Percentiles rank a stretch among this genome's conserved stretches.
These are phyloP conservation scores for Brachionus koreanus DNA, from an alignment of 1,140 invertebrate genomes.

Conservation along the genomic window DNA sequence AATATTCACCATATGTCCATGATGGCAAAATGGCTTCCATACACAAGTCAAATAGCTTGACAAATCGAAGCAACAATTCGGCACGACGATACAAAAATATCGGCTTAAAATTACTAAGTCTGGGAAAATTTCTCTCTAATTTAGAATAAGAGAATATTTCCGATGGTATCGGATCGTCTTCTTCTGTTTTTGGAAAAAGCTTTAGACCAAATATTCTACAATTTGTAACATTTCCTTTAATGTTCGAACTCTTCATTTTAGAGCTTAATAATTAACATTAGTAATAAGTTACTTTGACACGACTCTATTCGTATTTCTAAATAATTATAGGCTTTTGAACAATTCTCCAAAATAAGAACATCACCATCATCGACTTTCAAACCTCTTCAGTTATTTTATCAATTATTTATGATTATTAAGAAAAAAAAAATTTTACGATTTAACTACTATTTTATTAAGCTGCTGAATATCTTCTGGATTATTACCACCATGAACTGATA, in stretches of 20 bases:
- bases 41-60: constrained; percentile 36
- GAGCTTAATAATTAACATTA: background rate
- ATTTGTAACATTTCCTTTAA: background rate
- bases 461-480: constrained; percentile 51
- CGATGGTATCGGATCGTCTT: constrained; percentile 2
- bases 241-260: background rate
- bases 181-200: background rate
- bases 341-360: constrained; percentile 51
- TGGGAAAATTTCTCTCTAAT: constrained; percentile 6
- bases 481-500: constrained; percentile 51
- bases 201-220: constrained; percentile 19
- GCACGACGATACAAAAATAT: constrained; percentile 21
- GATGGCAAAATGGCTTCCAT: constrained; percentile 29
- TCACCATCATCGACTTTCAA: constrained; percentile 45
- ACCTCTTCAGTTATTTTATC: background rate
- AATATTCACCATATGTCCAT: constrained; percentile 41
- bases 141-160: constrained; percentile 9
- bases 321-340: constrained; percentile 50
- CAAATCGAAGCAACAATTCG: constrained; percentile 1
- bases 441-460: constrained; percentile 50
- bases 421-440: constrained; percentile 49
- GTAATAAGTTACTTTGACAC: constrained; percentile 9
- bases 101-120: constrained; percentile 8
- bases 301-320: constrained; percentile 43
- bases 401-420: background rate